Percentiles rank a stretch among this genome's conserved stretches.
Evolutionary conservation across 2,113 vertebrate genomes (phyloP).

Genomic region (Mohoua ochrocephala): DNA sequence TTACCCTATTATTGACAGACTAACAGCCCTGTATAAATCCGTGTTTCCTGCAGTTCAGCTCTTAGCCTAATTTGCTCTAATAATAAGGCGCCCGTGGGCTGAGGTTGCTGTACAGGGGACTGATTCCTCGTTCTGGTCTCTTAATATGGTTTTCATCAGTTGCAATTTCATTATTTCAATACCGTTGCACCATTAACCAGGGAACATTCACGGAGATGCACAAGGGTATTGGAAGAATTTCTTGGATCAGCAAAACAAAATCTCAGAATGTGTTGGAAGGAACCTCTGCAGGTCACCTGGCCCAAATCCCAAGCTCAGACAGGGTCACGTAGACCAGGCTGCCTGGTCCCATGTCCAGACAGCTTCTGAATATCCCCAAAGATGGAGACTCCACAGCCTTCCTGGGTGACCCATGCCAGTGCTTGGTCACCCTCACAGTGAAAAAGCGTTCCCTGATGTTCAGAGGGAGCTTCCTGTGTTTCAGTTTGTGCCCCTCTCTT

Average conservation of each 20-base stretch:
- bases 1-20: constrained; percentile 26
- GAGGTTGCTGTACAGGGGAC: not conserved
- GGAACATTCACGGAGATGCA: not conserved
- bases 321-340: not conserved
- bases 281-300: not conserved
- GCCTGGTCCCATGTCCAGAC: accelerated
- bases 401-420: not conserved
- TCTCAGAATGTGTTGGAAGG: not conserved
- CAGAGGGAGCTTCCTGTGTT: not conserved
- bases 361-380: not conserved
- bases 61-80: not conserved
- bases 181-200: not conserved
- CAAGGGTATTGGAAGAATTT: not conserved
- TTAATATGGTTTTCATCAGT: not conserved
- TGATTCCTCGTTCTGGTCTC: not conserved
- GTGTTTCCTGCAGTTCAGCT: not conserved
- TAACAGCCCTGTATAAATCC: not conserved
- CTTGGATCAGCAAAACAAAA: not conserved
- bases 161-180: not conserved
- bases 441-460: not conserved
- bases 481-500: not conserved
- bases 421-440: accelerated
- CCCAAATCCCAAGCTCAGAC: not conserved
- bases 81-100: not conserved
- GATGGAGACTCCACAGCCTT: not conserved